Base-by-base conservation (phyloP, 2,113 vertebrate genomes). In the Octodon degus region DNA sequence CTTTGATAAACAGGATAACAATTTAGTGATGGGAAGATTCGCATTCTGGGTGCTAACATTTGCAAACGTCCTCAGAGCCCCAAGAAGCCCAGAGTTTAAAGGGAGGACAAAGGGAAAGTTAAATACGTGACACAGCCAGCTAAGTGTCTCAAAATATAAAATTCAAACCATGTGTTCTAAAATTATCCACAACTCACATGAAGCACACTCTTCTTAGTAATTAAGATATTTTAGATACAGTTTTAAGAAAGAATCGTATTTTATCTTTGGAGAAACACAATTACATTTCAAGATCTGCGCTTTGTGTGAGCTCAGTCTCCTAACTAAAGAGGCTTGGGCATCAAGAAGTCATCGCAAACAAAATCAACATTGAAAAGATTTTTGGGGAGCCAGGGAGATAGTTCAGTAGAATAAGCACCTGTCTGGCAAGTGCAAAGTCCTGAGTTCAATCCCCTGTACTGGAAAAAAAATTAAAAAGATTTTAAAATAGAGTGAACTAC, bases 81-180 rank as follows among this genome's bases (percentile, higher is more conserved):
- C 40, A 79, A 84, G 76, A 68, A 58, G 17, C 20, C 62, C 82
- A 60, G 14, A 24, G 22, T 81, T 92, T 84, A 86, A 85, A 95
- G 85, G 30, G 17, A 85, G 30, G 79, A 86, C 32, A 68, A 30
- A 76, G 2, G 7, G 43, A 65, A 94, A 76, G 27, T 55, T 50
- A 80, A 93, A 88, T 89, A 84, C 68, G n/a, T 93, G 79, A 68
- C 32, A 43, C 0, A 0, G 65, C 20, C 68, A 94, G 91, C 68
- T 91, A 93, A 98, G 77, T 6, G 67, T 76, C 77, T 76, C 81
- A 92, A 95, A 96, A 77, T 40, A 88, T 53, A 72, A 90, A 85
- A 0, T 81, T 94, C 34, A 80, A 92, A 74, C 25, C 87, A 91
- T 13, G 40, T 5, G 3, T 19, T 95, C 86, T 94, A 96, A 93